Percentiles rank a stretch among this genome's conserved stretches.
These are phyloP conservation scores for Athene cunicularia DNA, from an alignment of 2,113 vertebrate genomes.

Conservation along the genomic window DNA sequence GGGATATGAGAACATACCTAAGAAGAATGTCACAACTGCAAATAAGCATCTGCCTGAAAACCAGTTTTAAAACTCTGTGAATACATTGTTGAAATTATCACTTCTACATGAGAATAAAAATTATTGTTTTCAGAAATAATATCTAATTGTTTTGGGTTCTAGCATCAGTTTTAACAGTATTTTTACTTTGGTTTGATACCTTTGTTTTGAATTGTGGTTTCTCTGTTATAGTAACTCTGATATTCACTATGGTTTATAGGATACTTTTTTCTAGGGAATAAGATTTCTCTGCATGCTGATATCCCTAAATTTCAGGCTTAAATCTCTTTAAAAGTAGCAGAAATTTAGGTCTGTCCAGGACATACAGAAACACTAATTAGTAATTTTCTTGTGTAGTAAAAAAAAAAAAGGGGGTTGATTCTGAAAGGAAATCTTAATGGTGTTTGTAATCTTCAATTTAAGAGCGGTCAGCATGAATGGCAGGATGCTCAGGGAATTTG, in stretches of 20 bases:
- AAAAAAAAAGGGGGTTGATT: not conserved
- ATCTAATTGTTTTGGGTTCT: not conserved
- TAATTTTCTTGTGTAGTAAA: not conserved
- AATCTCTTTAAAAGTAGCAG: not conserved
- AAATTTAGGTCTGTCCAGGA: not conserved
- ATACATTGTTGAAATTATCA: not conserved
- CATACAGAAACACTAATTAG: not conserved
- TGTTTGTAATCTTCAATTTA: not conserved
- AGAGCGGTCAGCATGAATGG: not conserved
- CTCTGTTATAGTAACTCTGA: not conserved
- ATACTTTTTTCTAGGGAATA: not conserved
- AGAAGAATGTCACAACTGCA: not conserved
- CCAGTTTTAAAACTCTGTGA: not conserved
- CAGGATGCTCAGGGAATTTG: not conserved
- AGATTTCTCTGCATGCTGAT: not conserved
- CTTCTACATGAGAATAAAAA: not conserved
- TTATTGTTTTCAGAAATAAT: not conserved
- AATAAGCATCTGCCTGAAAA: not conserved
- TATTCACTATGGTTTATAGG: not conserved
- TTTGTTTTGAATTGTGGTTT: not conserved
- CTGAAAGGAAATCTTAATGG: not conserved
- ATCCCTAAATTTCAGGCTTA: conserved; percentile 4
- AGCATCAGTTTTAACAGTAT: not conserved
- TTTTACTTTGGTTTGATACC: not conserved
- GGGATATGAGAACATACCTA: not conserved